A percentile compares a stretch with the other conserved stretches of the same genome.
Evolutionary conservation across 2,888 invertebrate genomes (phyloP).

Genomic region (Andrena minutula): DNA sequence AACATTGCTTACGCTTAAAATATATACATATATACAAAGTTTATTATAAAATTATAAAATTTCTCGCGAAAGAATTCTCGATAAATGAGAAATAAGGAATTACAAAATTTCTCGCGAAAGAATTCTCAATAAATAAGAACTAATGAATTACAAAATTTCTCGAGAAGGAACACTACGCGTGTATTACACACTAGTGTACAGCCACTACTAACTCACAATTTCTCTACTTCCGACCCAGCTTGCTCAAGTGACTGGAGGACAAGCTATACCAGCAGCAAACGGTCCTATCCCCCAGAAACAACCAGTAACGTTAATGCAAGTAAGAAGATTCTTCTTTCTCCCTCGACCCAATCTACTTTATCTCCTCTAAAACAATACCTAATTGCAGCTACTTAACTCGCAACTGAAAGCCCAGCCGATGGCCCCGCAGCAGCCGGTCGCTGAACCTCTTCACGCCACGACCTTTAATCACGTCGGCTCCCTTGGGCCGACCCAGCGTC

Average conservation of each 20-base stretch:
- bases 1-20: too few species aligned
- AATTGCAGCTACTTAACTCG: slow-evolving; percentile 77
- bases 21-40: too few species aligned
- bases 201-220: slow-evolving; percentile 15
- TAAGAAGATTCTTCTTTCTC: slow-evolving; percentile 65
- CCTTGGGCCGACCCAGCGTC: slow-evolving; percentile 82
- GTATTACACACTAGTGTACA: slow-evolving; percentile 3
- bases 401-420: slow-evolving; percentile 78
- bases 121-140: too few species aligned
- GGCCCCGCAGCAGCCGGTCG: slow-evolving; percentile 68
- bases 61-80: too few species aligned
- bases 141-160: too few species aligned
- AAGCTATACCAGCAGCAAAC: slow-evolving; percentile 88
- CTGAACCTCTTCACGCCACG: slow-evolving; percentile 74
- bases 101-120: too few species aligned
- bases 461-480: slow-evolving; percentile 82
- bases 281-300: slow-evolving; percentile 85
- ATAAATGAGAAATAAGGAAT: too few species aligned
- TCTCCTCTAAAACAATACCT: slow-evolving; percentile 9
- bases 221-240: slow-evolving; percentile 84
- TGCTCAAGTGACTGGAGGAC: slow-evolving; percentile 90
- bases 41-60: too few species aligned
- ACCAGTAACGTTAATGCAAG: slow-evolving; percentile 85
- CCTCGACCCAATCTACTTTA: neutral
- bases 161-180: neutral